Percentiles rank a stretch among this genome's conserved stretches.
Conservation (phyloP, 2,113 vertebrate genomes). For the Synodontis membranacea region DNA sequence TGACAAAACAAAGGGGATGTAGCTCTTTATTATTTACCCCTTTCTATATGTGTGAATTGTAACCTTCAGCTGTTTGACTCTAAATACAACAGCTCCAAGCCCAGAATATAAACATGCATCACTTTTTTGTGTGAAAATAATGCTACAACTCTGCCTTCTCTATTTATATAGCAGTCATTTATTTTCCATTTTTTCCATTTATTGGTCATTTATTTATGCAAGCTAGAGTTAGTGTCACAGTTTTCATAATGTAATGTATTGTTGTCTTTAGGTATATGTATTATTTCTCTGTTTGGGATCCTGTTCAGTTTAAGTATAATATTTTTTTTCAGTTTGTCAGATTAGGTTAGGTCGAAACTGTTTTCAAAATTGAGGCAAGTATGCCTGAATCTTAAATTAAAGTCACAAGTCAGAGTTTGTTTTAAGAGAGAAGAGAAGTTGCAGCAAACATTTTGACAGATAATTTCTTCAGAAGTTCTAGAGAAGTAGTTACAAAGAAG, state of each 20-base stretch:
- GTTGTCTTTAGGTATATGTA: neutral
- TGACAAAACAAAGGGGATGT: neutral
- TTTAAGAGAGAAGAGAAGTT: neutral
- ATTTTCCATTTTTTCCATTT: neutral
- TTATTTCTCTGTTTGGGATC: neutral
- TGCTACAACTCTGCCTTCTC: neutral
- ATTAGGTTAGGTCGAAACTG: neutral
- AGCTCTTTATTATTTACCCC: neutral
- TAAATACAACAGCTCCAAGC: neutral
- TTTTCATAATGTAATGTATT: neutral
- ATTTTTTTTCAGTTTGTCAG: neutral
- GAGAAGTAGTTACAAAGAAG: neutral
- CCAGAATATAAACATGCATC: neutral
- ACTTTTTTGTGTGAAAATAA: neutral
- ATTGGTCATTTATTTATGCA: too few relatives aligned
- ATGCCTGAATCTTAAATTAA: neutral
- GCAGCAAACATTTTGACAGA: neutral
- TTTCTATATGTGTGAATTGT: neutral
- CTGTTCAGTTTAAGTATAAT: neutral
- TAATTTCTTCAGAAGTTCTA: neutral
- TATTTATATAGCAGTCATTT: neutral
- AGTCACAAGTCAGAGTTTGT: neutral
- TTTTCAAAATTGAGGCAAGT: neutral
- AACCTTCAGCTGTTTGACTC: neutral
- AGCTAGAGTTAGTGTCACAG: neutral